Percentiles rank a stretch among this genome's conserved stretches.
phyloP scores from a whole-genome alignment of 2,888 invertebrate genomes.

The Sarcophaga caerulescens region DNA sequence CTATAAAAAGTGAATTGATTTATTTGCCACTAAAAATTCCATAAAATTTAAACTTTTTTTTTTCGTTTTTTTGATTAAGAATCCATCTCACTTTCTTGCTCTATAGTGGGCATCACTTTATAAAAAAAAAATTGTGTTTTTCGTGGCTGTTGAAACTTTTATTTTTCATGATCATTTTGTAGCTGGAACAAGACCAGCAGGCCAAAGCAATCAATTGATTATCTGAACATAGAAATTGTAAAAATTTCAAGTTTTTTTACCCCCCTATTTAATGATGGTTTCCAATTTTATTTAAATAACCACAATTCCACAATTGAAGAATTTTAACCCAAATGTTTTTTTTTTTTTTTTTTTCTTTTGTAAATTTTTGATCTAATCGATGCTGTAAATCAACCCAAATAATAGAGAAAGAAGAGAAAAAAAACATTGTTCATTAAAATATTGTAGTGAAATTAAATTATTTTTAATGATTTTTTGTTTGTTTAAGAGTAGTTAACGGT shows the following conservation, averaged over 20 bases:
- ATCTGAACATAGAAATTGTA: neutral
- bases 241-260: conserved; percentile 31
- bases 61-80: no score
- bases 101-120: neutral
- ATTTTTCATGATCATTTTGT: conserved; percentile 16
- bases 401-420: neutral
- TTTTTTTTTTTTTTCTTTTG: conserved; percentile 8
- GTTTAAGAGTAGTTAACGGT: conserved; percentile 10
- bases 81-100: no score
- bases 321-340: conserved; percentile 4
- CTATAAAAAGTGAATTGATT: conserved; percentile 9
- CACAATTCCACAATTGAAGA: conserved; percentile 15
- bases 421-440: neutral
- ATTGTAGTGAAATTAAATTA: conserved; percentile 37
- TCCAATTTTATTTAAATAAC: neutral
- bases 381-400: neutral
- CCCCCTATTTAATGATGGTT: no score
- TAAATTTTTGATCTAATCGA: neutral
- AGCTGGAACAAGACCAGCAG: neutral
- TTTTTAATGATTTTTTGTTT: neutral
- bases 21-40: neutral
- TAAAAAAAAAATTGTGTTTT: neutral
- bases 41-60: no score
- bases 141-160: neutral
- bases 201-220: conserved; percentile 18